phyloP scores from a whole-genome alignment of 2,113 vertebrate genomes.

The Centropus bengalensis region DNA sequence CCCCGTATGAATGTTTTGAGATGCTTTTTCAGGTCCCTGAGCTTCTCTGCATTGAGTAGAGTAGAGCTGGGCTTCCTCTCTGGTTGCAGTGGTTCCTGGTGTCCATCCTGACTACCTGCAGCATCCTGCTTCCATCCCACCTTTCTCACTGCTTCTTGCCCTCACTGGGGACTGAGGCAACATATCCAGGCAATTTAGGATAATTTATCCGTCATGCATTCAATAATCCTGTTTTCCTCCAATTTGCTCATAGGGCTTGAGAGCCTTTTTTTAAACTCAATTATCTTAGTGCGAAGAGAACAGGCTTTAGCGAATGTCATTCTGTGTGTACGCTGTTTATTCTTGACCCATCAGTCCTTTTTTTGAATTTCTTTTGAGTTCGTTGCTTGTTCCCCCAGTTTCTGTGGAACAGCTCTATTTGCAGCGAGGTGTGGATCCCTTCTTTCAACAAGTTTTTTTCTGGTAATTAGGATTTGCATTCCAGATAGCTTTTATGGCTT shows the following conservation, averaged over 20 bases:
- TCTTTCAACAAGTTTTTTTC: slow-evolving; percentile 45
- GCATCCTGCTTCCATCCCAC: background rate
- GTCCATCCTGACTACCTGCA: background rate
- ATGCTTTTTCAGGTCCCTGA: background rate
- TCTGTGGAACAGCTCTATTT: background rate
- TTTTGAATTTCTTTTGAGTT: background rate
- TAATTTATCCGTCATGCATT: background rate
- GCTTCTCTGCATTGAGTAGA: background rate
- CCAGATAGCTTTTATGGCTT: slow-evolving; percentile 22
- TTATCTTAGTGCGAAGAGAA: background rate
- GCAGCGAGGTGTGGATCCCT: slow-evolving; percentile 1
- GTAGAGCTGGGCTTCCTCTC: background rate
- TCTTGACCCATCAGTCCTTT: background rate
- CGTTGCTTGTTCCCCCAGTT: background rate
- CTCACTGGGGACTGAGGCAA: background rate
- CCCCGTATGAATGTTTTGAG: background rate
- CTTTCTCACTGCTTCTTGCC: background rate
- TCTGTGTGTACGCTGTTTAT: background rate
- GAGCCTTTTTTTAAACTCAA: background rate
- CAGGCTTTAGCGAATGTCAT: accelerated
- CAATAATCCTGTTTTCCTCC: background rate
- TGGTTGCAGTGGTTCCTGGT: background rate
- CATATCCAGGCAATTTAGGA: background rate
- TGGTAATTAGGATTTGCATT: slow-evolving; percentile 58
- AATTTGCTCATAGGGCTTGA: background rate